phyloP scores from a whole-genome alignment of 2,888 invertebrate genomes.

The Pandemis heparana region DNA sequence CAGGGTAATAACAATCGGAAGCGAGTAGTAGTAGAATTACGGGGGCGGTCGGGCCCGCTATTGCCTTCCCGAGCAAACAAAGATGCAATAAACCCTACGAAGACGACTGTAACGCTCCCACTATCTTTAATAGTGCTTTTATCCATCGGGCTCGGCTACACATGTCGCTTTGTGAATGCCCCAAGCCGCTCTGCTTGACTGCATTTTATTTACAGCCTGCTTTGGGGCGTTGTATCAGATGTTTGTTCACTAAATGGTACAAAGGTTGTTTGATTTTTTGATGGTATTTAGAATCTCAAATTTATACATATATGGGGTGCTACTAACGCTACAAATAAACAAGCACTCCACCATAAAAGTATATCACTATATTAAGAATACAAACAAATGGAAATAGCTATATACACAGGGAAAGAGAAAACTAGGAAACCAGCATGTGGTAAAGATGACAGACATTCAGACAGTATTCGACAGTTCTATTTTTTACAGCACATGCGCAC shows the following conservation, averaged over 20 bases:
- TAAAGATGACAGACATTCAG: too few relatives aligned
- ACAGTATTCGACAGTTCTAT: too few relatives aligned
- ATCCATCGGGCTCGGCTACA: slow-evolving; percentile 71
- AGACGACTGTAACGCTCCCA: slow-evolving; percentile 66
- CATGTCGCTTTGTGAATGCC: slow-evolving; percentile 68
- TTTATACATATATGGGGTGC: too few relatives aligned
- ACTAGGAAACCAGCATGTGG: too few relatives aligned
- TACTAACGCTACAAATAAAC: too few relatives aligned
- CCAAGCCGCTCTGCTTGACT: slow-evolving; percentile 58
- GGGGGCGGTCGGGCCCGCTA: slow-evolving; percentile 64
- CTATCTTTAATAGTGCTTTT: slow-evolving; percentile 72
- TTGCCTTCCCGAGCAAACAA: slow-evolving; percentile 76
- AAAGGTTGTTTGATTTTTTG: slow-evolving; percentile 33
- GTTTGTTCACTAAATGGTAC: slow-evolving; percentile 41
- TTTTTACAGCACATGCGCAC: too few relatives aligned
- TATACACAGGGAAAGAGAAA: too few relatives aligned
- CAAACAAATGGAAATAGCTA: too few relatives aligned
- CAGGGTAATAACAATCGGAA: slow-evolving; percentile 79
- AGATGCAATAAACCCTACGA: slow-evolving; percentile 78
- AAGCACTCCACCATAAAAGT: too few relatives aligned
- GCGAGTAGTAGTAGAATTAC: slow-evolving; percentile 65
- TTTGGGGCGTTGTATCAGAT: slow-evolving; percentile 14
- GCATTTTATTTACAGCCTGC: slow-evolving; percentile 63
- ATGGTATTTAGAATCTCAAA: not conserved
- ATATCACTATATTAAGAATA: too few relatives aligned